Evolutionary conservation across 2,113 vertebrate species (phyloP).

Genomic region (Paradoxurus hermaphroditus): DNA sequence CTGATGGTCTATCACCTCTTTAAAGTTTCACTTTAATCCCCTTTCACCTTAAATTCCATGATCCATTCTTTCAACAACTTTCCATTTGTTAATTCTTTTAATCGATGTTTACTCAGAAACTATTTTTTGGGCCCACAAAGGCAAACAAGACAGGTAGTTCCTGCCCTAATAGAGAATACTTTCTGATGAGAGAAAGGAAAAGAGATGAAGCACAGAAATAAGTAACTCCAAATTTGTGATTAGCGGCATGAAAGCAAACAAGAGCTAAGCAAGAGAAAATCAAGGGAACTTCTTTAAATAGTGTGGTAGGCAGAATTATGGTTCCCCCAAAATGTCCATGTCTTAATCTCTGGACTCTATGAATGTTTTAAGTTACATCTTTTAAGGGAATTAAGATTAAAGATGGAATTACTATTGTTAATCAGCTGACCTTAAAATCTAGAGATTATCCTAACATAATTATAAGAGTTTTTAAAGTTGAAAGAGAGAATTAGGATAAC

Average conservation of each 20-base stretch:
- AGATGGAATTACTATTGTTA: background rate
- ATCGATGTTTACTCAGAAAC: background rate
- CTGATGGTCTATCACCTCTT: background rate
- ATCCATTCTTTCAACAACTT: background rate
- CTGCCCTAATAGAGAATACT: background rate
- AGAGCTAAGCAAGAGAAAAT: background rate
- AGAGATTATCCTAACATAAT: background rate
- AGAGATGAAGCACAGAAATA: background rate
- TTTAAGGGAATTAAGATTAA: background rate
- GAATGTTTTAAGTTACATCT: background rate
- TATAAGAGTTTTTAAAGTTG: background rate
- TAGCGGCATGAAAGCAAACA: background rate
- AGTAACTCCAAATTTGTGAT: background rate
- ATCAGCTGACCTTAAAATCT: background rate
- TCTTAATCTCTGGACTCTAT: background rate
- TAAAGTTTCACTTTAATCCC: background rate
- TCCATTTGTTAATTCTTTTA: background rate
- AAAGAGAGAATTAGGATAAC: background rate
- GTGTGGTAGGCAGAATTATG: background rate
- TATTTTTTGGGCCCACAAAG: background rate
- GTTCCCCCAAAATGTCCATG: background rate
- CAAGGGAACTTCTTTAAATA: background rate
- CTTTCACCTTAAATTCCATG: background rate
- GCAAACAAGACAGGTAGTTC: background rate
- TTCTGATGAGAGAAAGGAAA: background rate